Percentiles rank a stretch among this genome's conserved stretches.
Conservation (phyloP, 2,888 invertebrate genomes). For the Brachyopa scutellaris region DNA sequence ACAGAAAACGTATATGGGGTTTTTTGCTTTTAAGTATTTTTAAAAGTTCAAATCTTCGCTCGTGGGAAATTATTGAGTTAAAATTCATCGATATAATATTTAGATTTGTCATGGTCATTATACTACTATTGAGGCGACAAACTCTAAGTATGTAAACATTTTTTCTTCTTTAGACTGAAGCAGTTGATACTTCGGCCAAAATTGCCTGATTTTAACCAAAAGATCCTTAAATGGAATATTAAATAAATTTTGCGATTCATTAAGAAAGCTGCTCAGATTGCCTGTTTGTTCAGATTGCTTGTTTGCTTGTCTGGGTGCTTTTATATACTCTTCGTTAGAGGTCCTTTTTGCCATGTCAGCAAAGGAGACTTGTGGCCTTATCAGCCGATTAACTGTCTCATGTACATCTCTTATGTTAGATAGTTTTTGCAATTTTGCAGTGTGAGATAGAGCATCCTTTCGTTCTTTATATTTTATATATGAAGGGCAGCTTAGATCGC, state of each 20-base stretch:
- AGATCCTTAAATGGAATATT: constrained; percentile 1
- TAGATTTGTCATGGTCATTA: constrained; percentile 14
- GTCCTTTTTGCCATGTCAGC: not conserved
- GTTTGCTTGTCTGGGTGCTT: not conserved
- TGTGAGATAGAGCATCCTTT: too few relatives aligned
- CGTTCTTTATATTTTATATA: too few relatives aligned
- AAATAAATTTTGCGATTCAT: constrained; percentile 7
- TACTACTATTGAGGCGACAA: not conserved
- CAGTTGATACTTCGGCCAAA: too few relatives aligned
- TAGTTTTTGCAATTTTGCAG: too few relatives aligned
- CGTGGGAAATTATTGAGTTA: too few relatives aligned
- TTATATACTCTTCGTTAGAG: not conserved
- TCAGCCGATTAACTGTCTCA: not conserved
- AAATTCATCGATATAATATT: too few relatives aligned
- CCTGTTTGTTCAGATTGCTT: not conserved
- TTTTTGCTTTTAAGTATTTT: not conserved
- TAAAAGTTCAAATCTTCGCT: too few relatives aligned
- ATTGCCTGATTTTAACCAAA: constrained; percentile 23
- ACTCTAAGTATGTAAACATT: constrained; percentile 13
- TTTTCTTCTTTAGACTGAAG: constrained; percentile 1
- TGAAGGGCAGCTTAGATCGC: too few relatives aligned
- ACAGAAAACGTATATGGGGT: not conserved
- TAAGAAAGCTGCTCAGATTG: not conserved
- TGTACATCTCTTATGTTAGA: not conserved
- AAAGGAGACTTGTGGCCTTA: constrained; percentile 1